Conservation (phyloP, 2,797 vertebrate genomes). For the Poeciliopsis gracilis region DNA sequence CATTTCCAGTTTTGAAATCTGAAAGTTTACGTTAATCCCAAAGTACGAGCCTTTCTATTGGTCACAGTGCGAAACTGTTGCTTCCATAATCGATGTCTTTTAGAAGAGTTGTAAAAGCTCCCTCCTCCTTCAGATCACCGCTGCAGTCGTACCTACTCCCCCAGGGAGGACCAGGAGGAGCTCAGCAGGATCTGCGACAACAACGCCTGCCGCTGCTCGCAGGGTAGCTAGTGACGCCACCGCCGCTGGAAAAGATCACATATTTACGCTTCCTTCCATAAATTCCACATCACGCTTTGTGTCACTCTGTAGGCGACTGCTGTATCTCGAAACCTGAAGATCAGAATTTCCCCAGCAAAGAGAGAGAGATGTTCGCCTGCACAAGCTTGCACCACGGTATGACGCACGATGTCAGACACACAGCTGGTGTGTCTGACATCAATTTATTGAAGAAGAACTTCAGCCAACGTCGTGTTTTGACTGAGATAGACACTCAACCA, state of each 20-base stretch:
- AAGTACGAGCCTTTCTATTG: not conserved
- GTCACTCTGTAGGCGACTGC: slow-evolving; percentile 72
- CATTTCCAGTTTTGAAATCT: not conserved
- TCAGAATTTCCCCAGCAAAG: slow-evolving; percentile 30
- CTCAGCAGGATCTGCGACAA: slow-evolving; percentile 74
- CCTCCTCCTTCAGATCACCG: slow-evolving; percentile 64
- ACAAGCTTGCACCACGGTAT: slow-evolving; percentile 74
- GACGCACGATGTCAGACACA: rapidly evolving
- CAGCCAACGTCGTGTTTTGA: not conserved
- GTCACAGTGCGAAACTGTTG: not conserved
- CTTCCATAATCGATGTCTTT: not conserved
- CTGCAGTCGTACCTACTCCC: slow-evolving; percentile 76
- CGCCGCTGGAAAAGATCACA: rapidly evolving
- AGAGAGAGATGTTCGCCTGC: slow-evolving; percentile 65
- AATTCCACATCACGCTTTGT: not conserved
- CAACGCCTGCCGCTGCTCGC: slow-evolving; percentile 77
- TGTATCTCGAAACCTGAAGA: slow-evolving; percentile 64
- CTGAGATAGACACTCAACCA: not conserved
- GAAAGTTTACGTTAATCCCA: not conserved
- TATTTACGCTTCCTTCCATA: not conserved
- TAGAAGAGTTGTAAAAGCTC: not conserved
- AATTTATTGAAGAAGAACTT: not conserved
- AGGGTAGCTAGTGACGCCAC: slow-evolving; percentile 55
- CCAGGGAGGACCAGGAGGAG: slow-evolving; percentile 64
- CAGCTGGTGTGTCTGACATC: too few relatives aligned